Percentiles rank a stretch among this genome's conserved stretches.
Evolutionary conservation across 2,113 vertebrate species (phyloP).

Genomic region (Neodon shergylaensis): DNA sequence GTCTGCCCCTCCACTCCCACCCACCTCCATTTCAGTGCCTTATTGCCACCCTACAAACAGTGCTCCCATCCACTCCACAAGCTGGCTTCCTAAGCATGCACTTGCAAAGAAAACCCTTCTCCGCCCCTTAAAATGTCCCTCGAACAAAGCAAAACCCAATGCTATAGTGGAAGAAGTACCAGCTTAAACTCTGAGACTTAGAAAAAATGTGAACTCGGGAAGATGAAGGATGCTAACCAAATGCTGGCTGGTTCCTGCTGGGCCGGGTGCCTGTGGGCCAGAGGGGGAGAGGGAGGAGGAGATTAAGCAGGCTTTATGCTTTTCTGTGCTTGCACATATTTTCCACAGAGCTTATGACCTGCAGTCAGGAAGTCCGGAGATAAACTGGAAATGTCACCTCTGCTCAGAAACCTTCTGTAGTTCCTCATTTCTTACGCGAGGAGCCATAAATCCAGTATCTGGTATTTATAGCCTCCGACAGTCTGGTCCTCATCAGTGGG

Average conservation of each 20-base stretch:
- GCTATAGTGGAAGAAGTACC: neutral
- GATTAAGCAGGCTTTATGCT: neutral
- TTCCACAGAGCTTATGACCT: conserved; percentile 10
- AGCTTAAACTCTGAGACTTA: neutral
- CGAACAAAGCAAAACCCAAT: neutral
- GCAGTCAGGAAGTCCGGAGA: conserved; percentile 22
- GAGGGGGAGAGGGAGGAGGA: neutral
- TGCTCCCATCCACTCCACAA: neutral
- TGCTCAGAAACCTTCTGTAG: conserved; percentile 23
- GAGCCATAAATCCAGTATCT: conserved; percentile 16
- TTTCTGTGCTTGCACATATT: neutral
- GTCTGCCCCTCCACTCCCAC: too few species aligned
- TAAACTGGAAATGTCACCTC: conserved; percentile 59
- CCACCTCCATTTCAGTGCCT: neutral
- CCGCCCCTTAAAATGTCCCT: neutral
- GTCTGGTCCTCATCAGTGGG: neutral
- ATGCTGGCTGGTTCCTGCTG: neutral
- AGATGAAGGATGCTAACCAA: conserved; percentile 11
- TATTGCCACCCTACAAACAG: too few species aligned
- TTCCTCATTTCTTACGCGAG: conserved; percentile 20
- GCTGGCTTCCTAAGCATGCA: neutral
- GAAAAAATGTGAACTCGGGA: neutral
- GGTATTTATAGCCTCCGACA: neutral
- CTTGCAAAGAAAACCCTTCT: neutral
- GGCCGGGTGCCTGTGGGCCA: neutral